phyloP scores from a whole-genome alignment of 2,888 invertebrate species.

The Amphipoea lucens region DNA sequence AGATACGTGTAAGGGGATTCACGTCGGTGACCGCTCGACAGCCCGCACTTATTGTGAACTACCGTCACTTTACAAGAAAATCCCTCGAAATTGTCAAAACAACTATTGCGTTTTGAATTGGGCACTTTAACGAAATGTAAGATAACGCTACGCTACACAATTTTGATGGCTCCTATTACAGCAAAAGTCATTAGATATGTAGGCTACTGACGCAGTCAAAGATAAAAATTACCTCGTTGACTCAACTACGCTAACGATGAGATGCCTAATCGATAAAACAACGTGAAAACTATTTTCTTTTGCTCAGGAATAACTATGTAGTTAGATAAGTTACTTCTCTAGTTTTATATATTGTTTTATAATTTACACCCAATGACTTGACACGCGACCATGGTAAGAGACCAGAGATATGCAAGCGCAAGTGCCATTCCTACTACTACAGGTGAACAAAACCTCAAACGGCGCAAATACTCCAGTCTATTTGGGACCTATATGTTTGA shows the following conservation, averaged over 20 bases:
- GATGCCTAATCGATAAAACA: slow-evolving; percentile 4
- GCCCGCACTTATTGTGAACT: slow-evolving; percentile 71
- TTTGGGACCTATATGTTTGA: not conserved
- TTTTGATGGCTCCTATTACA: slow-evolving; percentile 8
- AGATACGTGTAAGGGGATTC: slow-evolving; percentile 73
- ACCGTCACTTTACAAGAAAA: slow-evolving; percentile 73
- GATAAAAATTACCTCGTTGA: not conserved
- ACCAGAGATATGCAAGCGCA: not conserved
- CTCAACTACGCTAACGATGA: not conserved
- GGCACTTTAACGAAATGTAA: slow-evolving; percentile 55
- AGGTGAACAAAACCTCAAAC: not conserved
- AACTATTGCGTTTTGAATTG: slow-evolving; percentile 66
- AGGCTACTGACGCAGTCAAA: slow-evolving; percentile 5
- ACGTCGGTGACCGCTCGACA: slow-evolving; percentile 69
- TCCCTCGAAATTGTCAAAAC: slow-evolving; percentile 73
- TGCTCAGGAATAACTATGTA: not conserved
- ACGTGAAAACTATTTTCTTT: not conserved
- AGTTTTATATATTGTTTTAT: not conserved
- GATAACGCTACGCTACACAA: slow-evolving; percentile 30
- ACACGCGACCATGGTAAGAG: not conserved
- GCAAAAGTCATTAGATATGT: slow-evolving; percentile 17
- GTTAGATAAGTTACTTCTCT: not conserved
- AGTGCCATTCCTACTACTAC: not conserved
- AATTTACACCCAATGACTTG: not conserved
- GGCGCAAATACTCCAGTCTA: not conserved